These are phyloP conservation scores for Eleginops maclovinus DNA, from an alignment of 2,113 vertebrate genomes.

Conservation along the genomic window DNA sequence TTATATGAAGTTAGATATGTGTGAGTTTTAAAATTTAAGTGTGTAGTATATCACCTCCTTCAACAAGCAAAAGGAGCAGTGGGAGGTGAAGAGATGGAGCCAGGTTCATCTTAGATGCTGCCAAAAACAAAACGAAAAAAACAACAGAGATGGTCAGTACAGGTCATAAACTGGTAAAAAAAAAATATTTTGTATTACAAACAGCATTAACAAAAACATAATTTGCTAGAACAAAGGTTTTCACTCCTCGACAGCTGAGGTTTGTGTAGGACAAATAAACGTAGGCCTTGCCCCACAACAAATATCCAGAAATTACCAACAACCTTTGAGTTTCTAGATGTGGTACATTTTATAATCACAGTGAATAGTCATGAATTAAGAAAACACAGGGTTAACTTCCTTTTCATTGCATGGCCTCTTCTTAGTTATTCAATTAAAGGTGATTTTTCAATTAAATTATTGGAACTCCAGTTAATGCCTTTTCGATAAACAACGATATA, in stretches of 20 bases:
- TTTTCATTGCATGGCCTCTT: neutral
- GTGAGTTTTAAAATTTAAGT: neutral
- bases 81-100: slow-evolving; percentile 42
- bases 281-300: neutral
- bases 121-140: neutral
- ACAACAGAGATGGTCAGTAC: neutral
- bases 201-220: too few species aligned
- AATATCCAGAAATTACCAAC: neutral
- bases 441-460: neutral
- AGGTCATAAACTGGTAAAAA: neutral
- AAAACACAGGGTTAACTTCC: neutral
- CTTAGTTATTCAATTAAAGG: neutral
- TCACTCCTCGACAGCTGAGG: neutral
- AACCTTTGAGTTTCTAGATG: neutral
- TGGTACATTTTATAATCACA: neutral
- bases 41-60: slow-evolving; percentile 54
- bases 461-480: neutral
- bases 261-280: neutral
- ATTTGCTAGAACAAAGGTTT: neutral
- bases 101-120: slow-evolving; percentile 58
- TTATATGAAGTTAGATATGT: too few species aligned
- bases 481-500: neutral
- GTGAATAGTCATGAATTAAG: neutral
- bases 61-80: slow-evolving; percentile 41
- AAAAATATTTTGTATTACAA: too few species aligned